These are phyloP conservation scores for Tineola bisselliella DNA, from an alignment of 2,888 invertebrate species.

Conservation along the genomic window DNA sequence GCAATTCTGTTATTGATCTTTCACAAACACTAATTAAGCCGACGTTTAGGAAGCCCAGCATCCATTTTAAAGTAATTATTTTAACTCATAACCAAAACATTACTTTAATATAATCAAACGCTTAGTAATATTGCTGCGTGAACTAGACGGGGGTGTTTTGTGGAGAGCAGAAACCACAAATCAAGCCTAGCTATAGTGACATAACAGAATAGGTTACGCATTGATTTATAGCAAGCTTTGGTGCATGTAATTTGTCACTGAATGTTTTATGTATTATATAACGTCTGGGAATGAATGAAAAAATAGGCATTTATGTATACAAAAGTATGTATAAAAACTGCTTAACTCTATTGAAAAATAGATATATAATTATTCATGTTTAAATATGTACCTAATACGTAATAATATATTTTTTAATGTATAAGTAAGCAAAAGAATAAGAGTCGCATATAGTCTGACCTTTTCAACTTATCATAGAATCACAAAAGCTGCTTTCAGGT, in stretches of 20 bases:
- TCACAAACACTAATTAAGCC: too few species aligned
- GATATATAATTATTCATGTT: too few species aligned
- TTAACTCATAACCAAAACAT: too few species aligned
- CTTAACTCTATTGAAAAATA: too few species aligned
- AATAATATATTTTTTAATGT: too few species aligned
- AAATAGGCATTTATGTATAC: too few species aligned
- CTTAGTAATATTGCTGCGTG: neutral
- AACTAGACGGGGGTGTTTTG: neutral
- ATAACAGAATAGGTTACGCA: neutral
- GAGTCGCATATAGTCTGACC: neutral
- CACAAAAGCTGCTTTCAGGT: neutral
- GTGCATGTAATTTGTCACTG: neutral
- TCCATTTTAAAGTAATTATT: too few species aligned
- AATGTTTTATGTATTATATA: neutral
- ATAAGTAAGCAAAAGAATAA: neutral
- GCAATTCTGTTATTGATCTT: too few species aligned
- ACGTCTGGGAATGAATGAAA: too few species aligned
- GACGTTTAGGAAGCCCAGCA: too few species aligned
- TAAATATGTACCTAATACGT: too few species aligned
- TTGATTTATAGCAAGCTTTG: slow-evolving; percentile 3
- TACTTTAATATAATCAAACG: neutral
- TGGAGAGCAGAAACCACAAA: neutral
- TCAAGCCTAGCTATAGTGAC: slow-evolving; percentile 3
- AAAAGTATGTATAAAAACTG: too few species aligned
- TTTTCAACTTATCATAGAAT: neutral